Percentiles rank a stretch among this genome's conserved stretches.
Conservation (phyloP, 2,888 invertebrate genomes). For the Nemotelus nigrinus region DNA sequence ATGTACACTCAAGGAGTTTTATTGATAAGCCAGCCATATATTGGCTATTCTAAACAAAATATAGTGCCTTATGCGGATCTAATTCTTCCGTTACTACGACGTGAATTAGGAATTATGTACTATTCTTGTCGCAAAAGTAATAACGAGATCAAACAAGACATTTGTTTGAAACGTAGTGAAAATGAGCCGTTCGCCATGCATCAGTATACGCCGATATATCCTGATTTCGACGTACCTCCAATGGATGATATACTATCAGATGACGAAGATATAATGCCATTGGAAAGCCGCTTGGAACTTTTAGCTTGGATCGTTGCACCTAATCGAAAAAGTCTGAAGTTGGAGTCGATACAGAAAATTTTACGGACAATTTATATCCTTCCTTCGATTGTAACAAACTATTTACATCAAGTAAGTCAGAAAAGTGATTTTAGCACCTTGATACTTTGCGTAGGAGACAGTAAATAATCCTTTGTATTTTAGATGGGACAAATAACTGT, state of each 20-base stretch:
- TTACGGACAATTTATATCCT: conserved; percentile 32
- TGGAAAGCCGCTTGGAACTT: conserved; percentile 28
- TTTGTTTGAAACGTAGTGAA: conserved; percentile 46
- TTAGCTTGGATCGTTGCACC: conserved; percentile 43
- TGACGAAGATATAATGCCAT: neutral
- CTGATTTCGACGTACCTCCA: conserved; percentile 33
- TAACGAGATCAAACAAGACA: conserved; percentile 1
- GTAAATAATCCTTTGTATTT: conserved; percentile 4
- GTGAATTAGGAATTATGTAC: conserved; percentile 45
- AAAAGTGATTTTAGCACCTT: neutral
- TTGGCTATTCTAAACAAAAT: conserved; percentile 45
- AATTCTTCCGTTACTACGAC: conserved; percentile 43
- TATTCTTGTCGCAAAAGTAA: conserved; percentile 10
- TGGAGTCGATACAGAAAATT: conserved; percentile 11
- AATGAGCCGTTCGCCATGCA: conserved; percentile 42
- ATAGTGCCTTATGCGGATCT: conserved; percentile 42
- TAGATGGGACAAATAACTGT: conserved; percentile 46
- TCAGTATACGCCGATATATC: conserved; percentile 44
- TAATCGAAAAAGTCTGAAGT: conserved; percentile 12
- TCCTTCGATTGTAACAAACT: conserved; percentile 39
- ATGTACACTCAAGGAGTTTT: conserved; percentile 35
- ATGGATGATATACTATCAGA: conserved; percentile 36
- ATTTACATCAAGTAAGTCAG: conserved; percentile 43
- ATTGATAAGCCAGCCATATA: conserved; percentile 42
- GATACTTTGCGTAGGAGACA: neutral